Conservation (phyloP, 2,113 vertebrate genomes). For the Pyxicephalus adspersus region DNA sequence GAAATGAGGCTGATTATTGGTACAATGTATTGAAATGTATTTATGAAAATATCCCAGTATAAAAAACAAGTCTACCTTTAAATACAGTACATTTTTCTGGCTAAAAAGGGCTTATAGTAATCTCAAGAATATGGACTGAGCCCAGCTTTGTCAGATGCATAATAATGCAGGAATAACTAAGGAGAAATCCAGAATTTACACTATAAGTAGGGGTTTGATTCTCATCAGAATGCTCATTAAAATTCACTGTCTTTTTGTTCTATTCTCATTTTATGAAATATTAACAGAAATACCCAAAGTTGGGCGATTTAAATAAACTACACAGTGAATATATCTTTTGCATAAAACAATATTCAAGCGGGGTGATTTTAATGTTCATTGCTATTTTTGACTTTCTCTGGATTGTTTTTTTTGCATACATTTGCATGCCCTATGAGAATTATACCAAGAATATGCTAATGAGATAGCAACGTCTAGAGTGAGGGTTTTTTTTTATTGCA, state of each 20-base stretch:
- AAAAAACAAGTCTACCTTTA: background rate
- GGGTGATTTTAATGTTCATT: constrained; percentile 93
- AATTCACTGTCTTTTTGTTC: constrained; percentile 56
- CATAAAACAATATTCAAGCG: constrained; percentile 88
- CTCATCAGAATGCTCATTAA: constrained; percentile 54
- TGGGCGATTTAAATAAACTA: constrained; percentile 75
- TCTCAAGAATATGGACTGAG: constrained; percentile 15
- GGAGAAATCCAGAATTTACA: constrained; percentile 30
- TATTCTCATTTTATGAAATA: constrained; percentile 57
- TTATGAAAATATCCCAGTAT: too few species aligned
- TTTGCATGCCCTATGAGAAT: constrained; percentile 99
- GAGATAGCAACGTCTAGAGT: constrained; percentile 83
- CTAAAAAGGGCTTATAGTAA: background rate
- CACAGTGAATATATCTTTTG: constrained; percentile 77
- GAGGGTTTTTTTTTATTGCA: constrained; percentile 53
- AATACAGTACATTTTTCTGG: background rate
- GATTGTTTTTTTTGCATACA: constrained; percentile 97
- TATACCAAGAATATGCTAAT: constrained; percentile 97
- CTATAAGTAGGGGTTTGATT: constrained; percentile 42
- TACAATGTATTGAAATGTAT: too few species aligned
- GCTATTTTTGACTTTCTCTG: constrained; percentile 99
- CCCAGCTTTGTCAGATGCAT: constrained; percentile 26
- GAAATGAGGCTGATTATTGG: too few species aligned
- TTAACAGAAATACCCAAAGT: constrained; percentile 57
- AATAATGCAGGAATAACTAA: constrained; percentile 45